Base-by-base conservation (phyloP, 2,888 invertebrate genomes). In the Lasioglossum pauxillum region DNA sequence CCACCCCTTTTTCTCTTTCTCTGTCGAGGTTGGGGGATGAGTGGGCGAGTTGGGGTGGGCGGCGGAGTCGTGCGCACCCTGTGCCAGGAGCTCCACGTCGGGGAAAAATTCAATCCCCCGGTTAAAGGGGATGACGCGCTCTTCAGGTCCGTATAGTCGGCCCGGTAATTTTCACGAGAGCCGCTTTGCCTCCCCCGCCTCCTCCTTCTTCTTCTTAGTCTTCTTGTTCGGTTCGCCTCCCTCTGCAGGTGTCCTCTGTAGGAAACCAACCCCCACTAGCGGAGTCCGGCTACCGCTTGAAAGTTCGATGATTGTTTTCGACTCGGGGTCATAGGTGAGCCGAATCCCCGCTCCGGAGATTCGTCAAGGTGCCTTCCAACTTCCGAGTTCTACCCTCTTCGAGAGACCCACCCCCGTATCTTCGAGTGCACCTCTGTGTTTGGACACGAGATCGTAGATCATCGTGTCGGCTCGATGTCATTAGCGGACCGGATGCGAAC, bases 41-140 rank as follows among this genome's bases (percentile, higher is more conserved):
- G 86, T 75, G 84, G 74, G 87, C 84, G 84, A 80, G 86, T 81
- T 78, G 84, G 85, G 89, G 87, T 81, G 87, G 90, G 85, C 90
- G 89, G 80, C 84, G 86, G 91, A 92, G 93, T 88, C 93, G 91
- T 92, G 92, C 91, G 93, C 92, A 92, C 91, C 92, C 91, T 89
- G 91, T 89, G 91, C 92, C 90, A 91, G 92, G 91, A 92, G 91
- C 91, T 91, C 90, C 88, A 87, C 90, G 91, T 90, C 91, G 91
- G 92, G 90, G 92, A 93, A 93, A 94, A 94, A 95, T 95, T 95
- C 94, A 94, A 95, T 95, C 94, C 95, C 92, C 93, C 92, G 90
- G 92, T 94, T 94, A 94, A 94, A 94, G 94, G 94, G 93, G 94
- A 94, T 93, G 93, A 91, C 92, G 92, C 92, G 90, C 87, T 92